These are phyloP conservation scores for Petrocephalus schoutedeni DNA, from an alignment of 2,797 vertebrate species.

Conservation along the genomic window DNA sequence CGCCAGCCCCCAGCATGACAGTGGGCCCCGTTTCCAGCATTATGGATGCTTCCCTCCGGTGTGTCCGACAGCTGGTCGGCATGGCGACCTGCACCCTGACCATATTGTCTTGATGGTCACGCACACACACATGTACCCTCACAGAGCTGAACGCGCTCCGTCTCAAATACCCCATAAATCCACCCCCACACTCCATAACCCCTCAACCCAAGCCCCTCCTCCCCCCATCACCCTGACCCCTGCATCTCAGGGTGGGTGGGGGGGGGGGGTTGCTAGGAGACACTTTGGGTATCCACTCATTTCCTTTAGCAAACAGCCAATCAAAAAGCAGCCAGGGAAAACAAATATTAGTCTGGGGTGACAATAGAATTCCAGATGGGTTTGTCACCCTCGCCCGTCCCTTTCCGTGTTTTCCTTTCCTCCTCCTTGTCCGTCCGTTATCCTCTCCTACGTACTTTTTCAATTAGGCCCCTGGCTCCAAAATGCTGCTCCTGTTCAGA, in stretches of 20 bases:
- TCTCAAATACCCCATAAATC: slow-evolving; percentile 12
- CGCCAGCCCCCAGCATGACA: not conserved
- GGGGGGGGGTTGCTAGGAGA: slow-evolving; percentile 58
- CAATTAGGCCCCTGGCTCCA: slow-evolving; percentile 7
- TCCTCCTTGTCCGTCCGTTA: slow-evolving; percentile 27
- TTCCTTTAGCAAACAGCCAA: slow-evolving; percentile 58
- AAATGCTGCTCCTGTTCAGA: not conserved
- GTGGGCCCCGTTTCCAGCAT: not conserved
- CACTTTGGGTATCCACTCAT: slow-evolving; percentile 57
- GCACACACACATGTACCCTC: not conserved
- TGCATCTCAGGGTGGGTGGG: not conserved
- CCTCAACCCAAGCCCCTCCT: slow-evolving; percentile 19
- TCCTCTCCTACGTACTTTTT: slow-evolving; percentile 30
- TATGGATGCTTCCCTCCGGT: not conserved
- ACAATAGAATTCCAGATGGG: slow-evolving; percentile 68
- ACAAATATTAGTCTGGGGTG: slow-evolving; percentile 66
- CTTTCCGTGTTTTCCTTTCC: slow-evolving; percentile 30
- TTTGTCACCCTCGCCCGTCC: slow-evolving; percentile 58
- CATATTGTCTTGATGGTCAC: not conserved
- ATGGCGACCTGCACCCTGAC: not conserved
- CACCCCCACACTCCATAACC: slow-evolving; percentile 24
- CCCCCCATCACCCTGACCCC: slow-evolving; percentile 24
- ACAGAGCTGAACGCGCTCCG: not conserved
- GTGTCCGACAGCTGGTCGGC: not conserved
- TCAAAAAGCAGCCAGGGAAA: slow-evolving; percentile 51